These are phyloP conservation scores for Anorthoa munda DNA, from an alignment of 2,888 invertebrate species.

Conservation along the genomic window DNA sequence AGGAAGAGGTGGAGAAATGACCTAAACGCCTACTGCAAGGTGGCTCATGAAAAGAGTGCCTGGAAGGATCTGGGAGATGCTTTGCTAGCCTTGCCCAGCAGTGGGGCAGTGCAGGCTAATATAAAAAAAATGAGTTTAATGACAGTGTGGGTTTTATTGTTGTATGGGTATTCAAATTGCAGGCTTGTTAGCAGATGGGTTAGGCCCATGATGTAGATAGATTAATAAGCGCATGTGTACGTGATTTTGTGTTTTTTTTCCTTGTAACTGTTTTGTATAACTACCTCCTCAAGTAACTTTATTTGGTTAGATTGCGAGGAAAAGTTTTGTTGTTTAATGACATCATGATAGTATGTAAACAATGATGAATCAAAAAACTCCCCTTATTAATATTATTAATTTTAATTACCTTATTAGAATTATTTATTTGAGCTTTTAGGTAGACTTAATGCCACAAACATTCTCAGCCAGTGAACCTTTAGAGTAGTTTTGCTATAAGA, in stretches of 20 bases:
- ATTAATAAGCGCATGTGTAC: not conserved
- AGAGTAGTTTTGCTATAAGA: not conserved
- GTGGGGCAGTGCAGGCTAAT: too few relatives aligned
- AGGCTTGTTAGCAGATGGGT: not conserved
- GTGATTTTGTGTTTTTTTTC: conserved; percentile 24
- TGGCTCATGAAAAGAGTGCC: too few relatives aligned
- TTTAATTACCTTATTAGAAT: too few relatives aligned
- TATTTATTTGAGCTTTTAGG: too few relatives aligned
- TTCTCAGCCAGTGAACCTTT: not conserved
- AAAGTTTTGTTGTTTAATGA: not conserved
- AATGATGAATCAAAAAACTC: too few relatives aligned
- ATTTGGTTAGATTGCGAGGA: not conserved
- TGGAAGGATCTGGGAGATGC: too few relatives aligned
- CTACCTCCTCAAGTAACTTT: not conserved
- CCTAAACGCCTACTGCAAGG: too few relatives aligned
- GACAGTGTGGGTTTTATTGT: not conserved
- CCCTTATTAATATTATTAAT: too few relatives aligned
- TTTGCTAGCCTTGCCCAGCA: too few relatives aligned
- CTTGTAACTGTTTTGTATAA: not conserved
- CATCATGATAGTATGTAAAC: not conserved
- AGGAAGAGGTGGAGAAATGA: too few relatives aligned
- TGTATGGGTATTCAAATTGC: not conserved
- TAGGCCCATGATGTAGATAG: not conserved
- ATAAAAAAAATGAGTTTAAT: too few relatives aligned
- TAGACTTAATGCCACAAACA: too few relatives aligned